Conservation (phyloP, 2,797 vertebrate species). For the Anableps anableps region DNA sequence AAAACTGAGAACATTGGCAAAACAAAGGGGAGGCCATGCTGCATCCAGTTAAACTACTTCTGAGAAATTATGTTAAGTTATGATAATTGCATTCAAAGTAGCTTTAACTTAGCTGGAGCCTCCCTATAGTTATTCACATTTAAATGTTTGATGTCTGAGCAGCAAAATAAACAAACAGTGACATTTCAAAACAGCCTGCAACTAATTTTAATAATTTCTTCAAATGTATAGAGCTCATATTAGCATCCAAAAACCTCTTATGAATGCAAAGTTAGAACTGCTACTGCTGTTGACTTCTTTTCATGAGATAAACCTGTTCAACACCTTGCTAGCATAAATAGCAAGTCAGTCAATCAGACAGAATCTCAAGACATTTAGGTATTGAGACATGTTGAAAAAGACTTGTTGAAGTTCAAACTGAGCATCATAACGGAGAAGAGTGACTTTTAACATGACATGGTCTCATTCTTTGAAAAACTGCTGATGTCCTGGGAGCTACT, state of each 20-base stretch:
- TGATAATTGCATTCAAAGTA: not conserved
- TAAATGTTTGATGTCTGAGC: not conserved
- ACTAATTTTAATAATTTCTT: not conserved
- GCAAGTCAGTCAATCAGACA: not conserved
- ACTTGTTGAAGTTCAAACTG: too few relatives aligned
- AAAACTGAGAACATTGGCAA: not conserved
- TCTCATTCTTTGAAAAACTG: too few relatives aligned
- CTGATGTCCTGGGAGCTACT: not conserved
- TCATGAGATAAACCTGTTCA: not conserved
- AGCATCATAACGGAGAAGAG: too few relatives aligned
- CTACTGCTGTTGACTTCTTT: not conserved
- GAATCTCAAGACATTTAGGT: not conserved
- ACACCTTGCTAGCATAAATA: not conserved
- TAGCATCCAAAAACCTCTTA: not conserved
- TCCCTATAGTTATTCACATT: not conserved
- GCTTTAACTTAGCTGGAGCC: not conserved
- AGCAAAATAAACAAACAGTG: not conserved
- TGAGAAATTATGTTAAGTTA: not conserved
- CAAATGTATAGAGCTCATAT: not conserved
- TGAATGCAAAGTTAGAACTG: not conserved
- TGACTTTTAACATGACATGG: too few relatives aligned
- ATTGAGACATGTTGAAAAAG: not conserved
- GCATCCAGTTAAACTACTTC: not conserved
- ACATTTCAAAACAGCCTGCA: not conserved
- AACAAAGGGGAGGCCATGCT: not conserved